Base-by-base conservation (phyloP, 2,797 vertebrate genomes). In the Choloepus didactylus region DNA sequence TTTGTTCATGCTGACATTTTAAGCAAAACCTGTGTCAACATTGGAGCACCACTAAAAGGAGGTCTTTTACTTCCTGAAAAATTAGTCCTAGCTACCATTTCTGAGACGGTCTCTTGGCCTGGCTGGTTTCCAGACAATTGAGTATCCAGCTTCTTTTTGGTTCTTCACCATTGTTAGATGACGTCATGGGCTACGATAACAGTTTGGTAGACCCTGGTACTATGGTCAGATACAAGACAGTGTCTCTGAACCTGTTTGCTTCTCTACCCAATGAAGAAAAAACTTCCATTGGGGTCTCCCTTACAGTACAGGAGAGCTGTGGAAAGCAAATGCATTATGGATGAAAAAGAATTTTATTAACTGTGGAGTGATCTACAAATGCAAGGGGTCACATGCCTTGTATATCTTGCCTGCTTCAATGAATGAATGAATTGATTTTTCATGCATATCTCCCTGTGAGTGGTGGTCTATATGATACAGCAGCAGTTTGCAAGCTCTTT, bases 401-500 rank as follows among this genome's bases (percentile, higher is more conserved):
- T 1, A 1, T 7, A 62, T 31, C 41, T 35, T 21, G 6, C 62
- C 64, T 83, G 21, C 11, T 21, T 46, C 27, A 6, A 23, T 67
- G 6, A 79, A 67, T 41, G 21, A 77, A 72, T 83, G n/a, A 35
- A 1, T 51, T 49, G 89, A 76, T 67, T 92, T 89, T 70, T 70
- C 38, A 67, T 54, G 38, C 56, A 41, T 70, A 3, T 73, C 62
- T 92, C 5, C 93, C 41, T 72, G 49, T 0, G 11, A 79, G 10
- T 35, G 56, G 59, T 84, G 51, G 38, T 69, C 18, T 84, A 46
- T 66, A 84, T 72, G 4, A 2, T 94, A 69, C 84, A 92, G 21
- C 27, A 66, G 95, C 23, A 70, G 66, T 31, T 92, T 12, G 2
- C 56, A 95, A 76, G 2, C 96, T 75, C 93, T 89, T 96, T 6